phyloP scores from a whole-genome alignment of 2,797 vertebrate genomes.

The Tragelaphus eurycerus region DNA sequence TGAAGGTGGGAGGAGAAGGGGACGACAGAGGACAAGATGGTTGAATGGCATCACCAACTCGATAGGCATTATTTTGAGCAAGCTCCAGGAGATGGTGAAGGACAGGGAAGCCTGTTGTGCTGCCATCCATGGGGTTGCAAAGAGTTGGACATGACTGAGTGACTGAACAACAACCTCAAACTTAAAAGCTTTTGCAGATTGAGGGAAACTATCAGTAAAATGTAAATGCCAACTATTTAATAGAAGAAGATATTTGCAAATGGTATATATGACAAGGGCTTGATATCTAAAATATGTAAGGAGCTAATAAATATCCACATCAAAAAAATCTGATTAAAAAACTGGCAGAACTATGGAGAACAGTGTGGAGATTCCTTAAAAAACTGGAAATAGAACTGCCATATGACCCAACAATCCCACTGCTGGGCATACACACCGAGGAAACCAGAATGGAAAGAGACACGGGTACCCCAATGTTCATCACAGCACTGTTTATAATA shows the following conservation, averaged over 20 bases:
- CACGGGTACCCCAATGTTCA: too few relatives aligned
- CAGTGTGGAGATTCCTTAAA: too few relatives aligned
- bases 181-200: background rate
- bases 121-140: background rate
- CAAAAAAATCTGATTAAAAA: background rate
- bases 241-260: background rate
- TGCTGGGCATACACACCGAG: too few relatives aligned
- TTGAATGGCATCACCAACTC: background rate
- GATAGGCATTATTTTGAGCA: background rate
- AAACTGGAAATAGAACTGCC: too few relatives aligned
- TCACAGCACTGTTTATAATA: too few relatives aligned
- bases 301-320: background rate
- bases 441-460: too few relatives aligned
- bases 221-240: background rate
- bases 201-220: background rate
- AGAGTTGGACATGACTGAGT: background rate
- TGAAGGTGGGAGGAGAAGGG: background rate
- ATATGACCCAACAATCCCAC: too few relatives aligned
- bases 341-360: too few relatives aligned
- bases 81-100: background rate
- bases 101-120: background rate
- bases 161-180: background rate
- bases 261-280: background rate
- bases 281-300: background rate
- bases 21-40: background rate